These are phyloP conservation scores for Zelostemma sp. DNA, from an alignment of 1,140 invertebrate genomes.

Conservation along the genomic window DNA sequence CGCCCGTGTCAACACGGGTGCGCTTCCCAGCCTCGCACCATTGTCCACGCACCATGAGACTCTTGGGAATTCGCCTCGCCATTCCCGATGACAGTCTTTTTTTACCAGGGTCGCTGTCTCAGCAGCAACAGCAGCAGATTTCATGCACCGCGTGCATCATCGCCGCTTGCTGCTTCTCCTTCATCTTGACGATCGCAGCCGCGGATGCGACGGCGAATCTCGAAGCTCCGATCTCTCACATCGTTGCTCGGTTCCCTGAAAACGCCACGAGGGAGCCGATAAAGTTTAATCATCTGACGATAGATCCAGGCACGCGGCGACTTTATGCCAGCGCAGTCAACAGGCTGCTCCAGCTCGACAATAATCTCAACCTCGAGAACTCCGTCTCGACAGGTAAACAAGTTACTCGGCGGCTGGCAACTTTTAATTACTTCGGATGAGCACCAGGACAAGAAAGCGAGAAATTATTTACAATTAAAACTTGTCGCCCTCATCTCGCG, in stretches of 20 bases:
- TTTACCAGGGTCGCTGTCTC: conserved; percentile 1
- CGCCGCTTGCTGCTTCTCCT: conserved; percentile 46
- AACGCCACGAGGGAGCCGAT: conserved; percentile 64
- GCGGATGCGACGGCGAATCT: conserved; percentile 46
- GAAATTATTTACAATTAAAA: too few relatives aligned
- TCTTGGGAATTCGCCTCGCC: conserved; percentile 54
- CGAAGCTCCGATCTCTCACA: conserved; percentile 24
- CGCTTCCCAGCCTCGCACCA: conserved; percentile 44
- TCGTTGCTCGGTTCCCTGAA: conserved; percentile 57
- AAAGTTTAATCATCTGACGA: conserved; percentile 74
- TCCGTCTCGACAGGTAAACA: conserved; percentile 73
- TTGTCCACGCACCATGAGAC: conserved; percentile 57
- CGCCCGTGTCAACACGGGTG: conserved; percentile 41
- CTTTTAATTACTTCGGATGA: too few relatives aligned
- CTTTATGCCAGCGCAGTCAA: conserved; percentile 89
- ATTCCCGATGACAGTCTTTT: conserved; percentile 29
- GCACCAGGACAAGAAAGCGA: too few relatives aligned
- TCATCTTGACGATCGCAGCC: conserved; percentile 48
- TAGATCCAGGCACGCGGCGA: conserved; percentile 73
- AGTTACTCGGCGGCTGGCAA: too few relatives aligned
- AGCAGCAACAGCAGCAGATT: conserved; percentile 6
- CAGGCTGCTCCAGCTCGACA: conserved; percentile 84
- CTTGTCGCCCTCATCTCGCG: too few relatives aligned
- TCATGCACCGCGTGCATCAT: conserved; percentile 30
- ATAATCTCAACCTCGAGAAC: conserved; percentile 79